Conservation (phyloP, 1,140 invertebrate species). For the Lordiphosa collinella region DNA sequence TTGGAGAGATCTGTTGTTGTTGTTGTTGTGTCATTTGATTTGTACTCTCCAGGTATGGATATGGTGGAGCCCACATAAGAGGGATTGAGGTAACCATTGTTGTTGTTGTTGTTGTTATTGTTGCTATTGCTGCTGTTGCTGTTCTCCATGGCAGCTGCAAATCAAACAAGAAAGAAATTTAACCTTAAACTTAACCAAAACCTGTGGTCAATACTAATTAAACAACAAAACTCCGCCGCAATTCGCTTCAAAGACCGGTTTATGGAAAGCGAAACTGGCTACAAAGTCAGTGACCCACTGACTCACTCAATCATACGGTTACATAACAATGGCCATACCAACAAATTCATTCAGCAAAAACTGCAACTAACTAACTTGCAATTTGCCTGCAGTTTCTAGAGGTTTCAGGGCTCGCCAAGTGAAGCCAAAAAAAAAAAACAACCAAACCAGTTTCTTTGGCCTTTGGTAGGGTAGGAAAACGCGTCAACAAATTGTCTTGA, state of each 20-base stretch:
- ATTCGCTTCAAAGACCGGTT: conserved; percentile 25
- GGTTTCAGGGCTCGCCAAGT: conserved; percentile 19
- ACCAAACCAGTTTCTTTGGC: conserved; percentile 60
- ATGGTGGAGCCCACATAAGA: conserved; percentile 61
- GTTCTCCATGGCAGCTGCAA: conserved; percentile 40
- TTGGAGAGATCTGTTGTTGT: conserved; percentile 12
- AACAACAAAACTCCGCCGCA: neutral
- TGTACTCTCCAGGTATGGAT: conserved; percentile 70
- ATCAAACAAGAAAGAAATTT: conserved; percentile 21
- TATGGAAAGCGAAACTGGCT: conserved; percentile 6
- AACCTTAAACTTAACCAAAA: conserved; percentile 41
- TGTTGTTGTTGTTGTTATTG: conserved; percentile 32
- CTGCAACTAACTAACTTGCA: conserved; percentile 42
- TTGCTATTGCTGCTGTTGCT: conserved; percentile 15
- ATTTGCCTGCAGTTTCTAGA: conserved; percentile 10
- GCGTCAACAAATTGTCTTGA: conserved; percentile 16
- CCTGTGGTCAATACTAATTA: conserved; percentile 54
- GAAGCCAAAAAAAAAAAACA: too few relatives aligned
- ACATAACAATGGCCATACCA: conserved; percentile 46
- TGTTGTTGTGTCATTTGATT: conserved; percentile 2
- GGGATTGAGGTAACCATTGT: conserved; percentile 59
- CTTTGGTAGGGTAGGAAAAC: conserved; percentile 30
- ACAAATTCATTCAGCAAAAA: conserved; percentile 52
- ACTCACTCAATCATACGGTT: conserved; percentile 46
- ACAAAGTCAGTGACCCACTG: conserved; percentile 67